Conservation (phyloP, 1,140 invertebrate species). For the Asbolus verrucosus region DNA sequence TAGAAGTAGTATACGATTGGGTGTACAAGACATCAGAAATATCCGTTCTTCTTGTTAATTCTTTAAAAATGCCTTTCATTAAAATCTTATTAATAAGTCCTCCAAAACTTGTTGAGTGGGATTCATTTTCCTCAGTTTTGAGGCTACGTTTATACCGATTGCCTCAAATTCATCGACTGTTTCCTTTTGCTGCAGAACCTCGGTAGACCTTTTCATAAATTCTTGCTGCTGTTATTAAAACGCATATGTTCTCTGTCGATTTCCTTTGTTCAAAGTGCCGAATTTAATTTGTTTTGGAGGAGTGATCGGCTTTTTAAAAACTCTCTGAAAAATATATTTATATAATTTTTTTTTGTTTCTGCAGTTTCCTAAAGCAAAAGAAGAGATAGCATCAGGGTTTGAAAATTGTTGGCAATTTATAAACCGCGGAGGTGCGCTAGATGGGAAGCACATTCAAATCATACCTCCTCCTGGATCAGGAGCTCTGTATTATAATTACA, state of each 20-base stretch:
- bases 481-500: constrained; percentile 39
- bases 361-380: background rate
- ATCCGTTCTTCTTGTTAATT: no score
- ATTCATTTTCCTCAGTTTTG: constrained; percentile 22
- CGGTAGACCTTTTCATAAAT: constrained; percentile 21
- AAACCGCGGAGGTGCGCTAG: constrained; percentile 34
- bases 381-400: constrained; percentile 26
- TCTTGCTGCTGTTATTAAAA: constrained; percentile 7
- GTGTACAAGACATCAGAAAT: no score
- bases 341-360: constrained; percentile 4
- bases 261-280: no score
- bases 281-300: no score
- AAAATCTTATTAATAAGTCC: no score
- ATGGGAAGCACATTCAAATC: constrained; percentile 47
- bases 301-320: no score
- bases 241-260: background rate
- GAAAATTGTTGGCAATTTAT: constrained; percentile 25
- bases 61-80: no score
- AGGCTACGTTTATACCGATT: background rate
- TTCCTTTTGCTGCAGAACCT: background rate
- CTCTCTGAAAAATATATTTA: constrained; percentile 1
- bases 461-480: background rate
- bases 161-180: constrained; percentile 1
- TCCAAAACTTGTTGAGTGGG: background rate
- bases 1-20: no score